These are phyloP conservation scores for Diadumene lineata DNA, from an alignment of 92 coral and sea anemone genomes.

Conservation along the genomic window DNA sequence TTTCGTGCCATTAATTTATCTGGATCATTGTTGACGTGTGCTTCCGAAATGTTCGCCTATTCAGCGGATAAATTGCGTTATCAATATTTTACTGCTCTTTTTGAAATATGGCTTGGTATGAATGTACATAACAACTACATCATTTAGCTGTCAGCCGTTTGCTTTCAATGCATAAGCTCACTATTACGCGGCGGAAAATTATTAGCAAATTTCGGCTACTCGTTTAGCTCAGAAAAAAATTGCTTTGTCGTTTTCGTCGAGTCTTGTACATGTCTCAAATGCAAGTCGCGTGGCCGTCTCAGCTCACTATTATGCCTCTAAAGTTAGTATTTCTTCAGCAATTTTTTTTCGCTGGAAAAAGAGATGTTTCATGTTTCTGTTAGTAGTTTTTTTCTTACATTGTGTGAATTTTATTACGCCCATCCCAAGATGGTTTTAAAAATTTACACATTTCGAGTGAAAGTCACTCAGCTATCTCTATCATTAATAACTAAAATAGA, in stretches of 20 bases:
- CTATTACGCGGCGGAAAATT: too few relatives aligned
- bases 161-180: too few relatives aligned
- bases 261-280: too few relatives aligned
- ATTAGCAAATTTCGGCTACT: too few relatives aligned
- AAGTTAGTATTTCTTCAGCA: too few relatives aligned
- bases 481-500: slow-evolving; percentile 29
- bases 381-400: not conserved
- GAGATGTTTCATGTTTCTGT: not conserved
- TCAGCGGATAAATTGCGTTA: slow-evolving; percentile 19
- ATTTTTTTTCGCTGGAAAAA: too few relatives aligned
- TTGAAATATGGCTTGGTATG: not conserved
- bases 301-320: too few relatives aligned
- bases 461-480: slow-evolving; percentile 10
- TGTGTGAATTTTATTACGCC: not conserved
- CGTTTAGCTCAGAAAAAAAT: too few relatives aligned
- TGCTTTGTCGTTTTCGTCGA: too few relatives aligned
- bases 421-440: slow-evolving; percentile 36
- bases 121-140: not conserved
- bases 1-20: not conserved
- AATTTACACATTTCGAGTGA: slow-evolving; percentile 24
- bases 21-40: slow-evolving; percentile 1
- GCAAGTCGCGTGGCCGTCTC: too few relatives aligned
- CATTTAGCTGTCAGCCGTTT: not conserved
- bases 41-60: slow-evolving; percentile 21
- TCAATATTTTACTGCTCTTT: slow-evolving; percentile 9